Percentiles rank a stretch among this genome's conserved stretches.
phyloP scores from a whole-genome alignment of 2,888 invertebrate species.

The Cheilosia soror region DNA sequence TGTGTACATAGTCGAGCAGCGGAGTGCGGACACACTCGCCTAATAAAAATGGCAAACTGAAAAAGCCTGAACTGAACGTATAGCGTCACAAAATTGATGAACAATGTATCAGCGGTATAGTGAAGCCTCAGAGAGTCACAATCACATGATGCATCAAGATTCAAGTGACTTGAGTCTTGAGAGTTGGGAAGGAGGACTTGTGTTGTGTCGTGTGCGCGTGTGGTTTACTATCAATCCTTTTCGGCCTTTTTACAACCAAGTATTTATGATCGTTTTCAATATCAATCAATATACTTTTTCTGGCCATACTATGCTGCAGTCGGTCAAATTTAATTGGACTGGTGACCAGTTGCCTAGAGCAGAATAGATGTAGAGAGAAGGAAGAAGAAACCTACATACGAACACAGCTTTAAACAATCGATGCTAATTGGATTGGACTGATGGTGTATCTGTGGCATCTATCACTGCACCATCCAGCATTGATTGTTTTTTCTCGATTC shows the following conservation, averaged over 20 bases:
- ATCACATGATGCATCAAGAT: slow-evolving; percentile 18
- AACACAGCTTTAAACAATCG: slow-evolving; percentile 28
- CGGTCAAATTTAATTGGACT: slow-evolving; percentile 67
- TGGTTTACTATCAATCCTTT: slow-evolving; percentile 55
- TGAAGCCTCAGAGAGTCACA: background rate
- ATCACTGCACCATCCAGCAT: slow-evolving; percentile 55
- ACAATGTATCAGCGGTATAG: slow-evolving; percentile 26
- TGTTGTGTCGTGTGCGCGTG: slow-evolving; percentile 50
- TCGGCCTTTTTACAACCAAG: slow-evolving; percentile 44
- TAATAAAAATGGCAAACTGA: slow-evolving; percentile 4
- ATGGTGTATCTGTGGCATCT: slow-evolving; percentile 39
- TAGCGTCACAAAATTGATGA: slow-evolving; percentile 37
- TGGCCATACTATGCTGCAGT: slow-evolving; percentile 32
- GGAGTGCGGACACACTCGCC: background rate
- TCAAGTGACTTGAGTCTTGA: slow-evolving; percentile 2
- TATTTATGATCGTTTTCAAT: slow-evolving; percentile 62
- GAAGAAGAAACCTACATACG: background rate
- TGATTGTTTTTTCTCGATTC: slow-evolving; percentile 71
- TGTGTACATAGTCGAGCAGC: too few relatives aligned
- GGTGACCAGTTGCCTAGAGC: slow-evolving; percentile 25
- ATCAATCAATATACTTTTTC: slow-evolving; percentile 41
- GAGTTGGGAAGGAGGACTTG: slow-evolving; percentile 23
- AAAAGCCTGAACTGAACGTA: slow-evolving; percentile 8
- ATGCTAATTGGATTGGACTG: slow-evolving; percentile 76
- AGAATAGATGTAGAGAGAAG: background rate